Evolutionary conservation across 1,140 invertebrate genomes (phyloP), one percentile per base, ranked within the genome.

Genomic region (Proales similis): DNA sequence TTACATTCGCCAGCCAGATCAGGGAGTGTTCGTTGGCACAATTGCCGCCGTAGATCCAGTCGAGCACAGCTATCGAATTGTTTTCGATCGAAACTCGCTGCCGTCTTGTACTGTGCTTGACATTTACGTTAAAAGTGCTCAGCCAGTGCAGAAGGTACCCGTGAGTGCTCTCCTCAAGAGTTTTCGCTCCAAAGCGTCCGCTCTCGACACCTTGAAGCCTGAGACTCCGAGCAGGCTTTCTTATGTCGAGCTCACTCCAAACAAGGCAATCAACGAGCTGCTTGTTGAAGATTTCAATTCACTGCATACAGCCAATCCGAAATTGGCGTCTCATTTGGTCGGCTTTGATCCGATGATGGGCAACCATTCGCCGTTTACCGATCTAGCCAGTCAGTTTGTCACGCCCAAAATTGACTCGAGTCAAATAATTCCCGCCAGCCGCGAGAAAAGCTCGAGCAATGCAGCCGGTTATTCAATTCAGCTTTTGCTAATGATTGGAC

Each of bases 21-120:
- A 97, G 80, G 93, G 94, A 12, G 79, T 98, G 24, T 97, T 95
- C 70, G 91, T 87, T 53, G 94, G 93, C 5, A 87, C 84, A 36
- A 90, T 98, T 65, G 92, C 96, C 77, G 94, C 91, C 32, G 85
- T 96, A n/a, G 90, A 96, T 72, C 92, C 90, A 1, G 86, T 89
- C 3, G 90, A 92, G 71, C 91, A 92, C 70, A 90, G 88, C n/a
- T 98, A 98, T 72, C 81, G 94, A 68, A 89, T 98, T 60, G 90
- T 88, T 0, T 98, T 98, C 78, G 92, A 97, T 73, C 80, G 90
- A 63, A 82, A 83, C 38, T 90, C 90, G 11, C 78, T 97, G 26
- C 92, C 92, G 4, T 94, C 91, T 9, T 89, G 93, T 74, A 93
- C 91, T 53, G 87, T 97, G 57, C 90, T 89, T 14, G 92, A 96